phyloP scores from a whole-genome alignment of 2,113 vertebrate species.

The Mungos mungo region DNA sequence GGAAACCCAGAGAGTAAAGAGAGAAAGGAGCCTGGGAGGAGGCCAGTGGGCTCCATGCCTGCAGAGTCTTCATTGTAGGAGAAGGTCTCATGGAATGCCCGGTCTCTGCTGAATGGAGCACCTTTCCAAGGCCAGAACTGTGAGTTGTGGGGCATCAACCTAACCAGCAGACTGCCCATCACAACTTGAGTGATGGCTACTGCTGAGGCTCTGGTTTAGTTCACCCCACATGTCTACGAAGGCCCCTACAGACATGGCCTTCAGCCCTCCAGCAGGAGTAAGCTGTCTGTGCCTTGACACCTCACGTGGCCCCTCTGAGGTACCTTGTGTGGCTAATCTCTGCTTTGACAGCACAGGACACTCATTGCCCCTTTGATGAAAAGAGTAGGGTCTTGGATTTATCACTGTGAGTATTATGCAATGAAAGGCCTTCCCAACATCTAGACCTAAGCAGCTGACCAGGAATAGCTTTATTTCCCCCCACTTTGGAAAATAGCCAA shows the following conservation, averaged over 20 bases:
- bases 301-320: not conserved
- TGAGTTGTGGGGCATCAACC: not conserved
- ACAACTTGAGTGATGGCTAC: not conserved
- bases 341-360: not conserved
- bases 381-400: not conserved
- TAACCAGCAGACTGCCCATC: not conserved
- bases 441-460: not conserved
- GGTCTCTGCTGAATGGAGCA: not conserved
- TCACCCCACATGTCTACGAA: not conserved
- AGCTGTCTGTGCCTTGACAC: no score
- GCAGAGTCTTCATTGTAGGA: not conserved
- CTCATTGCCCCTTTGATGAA: not conserved
- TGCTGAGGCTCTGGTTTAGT: not conserved
- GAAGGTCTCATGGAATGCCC: not conserved
- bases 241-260: not conserved
- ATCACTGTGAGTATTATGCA: not conserved
- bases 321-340: not conserved
- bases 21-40: not conserved
- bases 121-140: not conserved
- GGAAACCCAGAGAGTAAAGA: not conserved
- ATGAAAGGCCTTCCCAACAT: not conserved
- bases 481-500: not conserved
- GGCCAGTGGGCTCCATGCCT: not conserved
- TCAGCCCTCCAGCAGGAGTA: not conserved
- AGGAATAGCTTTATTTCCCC: not conserved